phyloP scores from a whole-genome alignment of 2,113 vertebrate genomes.

The Ardeotis arabs region DNA sequence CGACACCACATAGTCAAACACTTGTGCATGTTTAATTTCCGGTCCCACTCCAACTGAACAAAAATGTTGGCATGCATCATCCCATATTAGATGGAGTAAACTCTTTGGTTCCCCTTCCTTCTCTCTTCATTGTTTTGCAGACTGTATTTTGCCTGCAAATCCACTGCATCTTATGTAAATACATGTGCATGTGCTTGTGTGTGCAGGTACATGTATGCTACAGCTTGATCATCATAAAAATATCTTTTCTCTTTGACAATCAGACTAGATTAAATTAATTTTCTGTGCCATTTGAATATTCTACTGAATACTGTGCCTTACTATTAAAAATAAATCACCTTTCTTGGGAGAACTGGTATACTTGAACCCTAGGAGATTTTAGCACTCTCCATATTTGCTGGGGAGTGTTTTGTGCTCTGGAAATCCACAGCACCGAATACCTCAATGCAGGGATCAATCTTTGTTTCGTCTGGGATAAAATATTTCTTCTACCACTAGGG shows the following conservation, averaged over 20 bases:
- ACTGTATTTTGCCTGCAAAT: neutral
- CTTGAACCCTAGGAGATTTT: neutral
- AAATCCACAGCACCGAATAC: neutral
- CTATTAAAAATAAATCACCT: neutral
- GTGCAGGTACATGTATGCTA: neutral
- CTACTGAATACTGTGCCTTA: neutral
- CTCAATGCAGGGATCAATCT: neutral
- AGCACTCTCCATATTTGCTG: neutral
- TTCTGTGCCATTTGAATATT: neutral
- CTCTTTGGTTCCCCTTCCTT: neutral
- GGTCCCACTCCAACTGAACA: neutral
- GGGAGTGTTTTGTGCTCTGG: neutral
- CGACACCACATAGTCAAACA: neutral
- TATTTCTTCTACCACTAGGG: constrained; percentile 57
- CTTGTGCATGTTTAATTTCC: neutral
- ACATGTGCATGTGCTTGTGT: accelerated
- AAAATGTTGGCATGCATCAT: neutral
- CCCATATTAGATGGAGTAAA: neutral
- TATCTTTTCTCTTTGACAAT: neutral
- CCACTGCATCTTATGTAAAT: neutral
- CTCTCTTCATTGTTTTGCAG: neutral
- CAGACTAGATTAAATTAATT: neutral
- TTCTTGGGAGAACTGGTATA: neutral
- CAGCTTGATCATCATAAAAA: neutral
- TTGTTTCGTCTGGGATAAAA: neutral